Evolutionary conservation across 1,140 invertebrate species (phyloP).

Genomic region (Metaphire vulgaris): DNA sequence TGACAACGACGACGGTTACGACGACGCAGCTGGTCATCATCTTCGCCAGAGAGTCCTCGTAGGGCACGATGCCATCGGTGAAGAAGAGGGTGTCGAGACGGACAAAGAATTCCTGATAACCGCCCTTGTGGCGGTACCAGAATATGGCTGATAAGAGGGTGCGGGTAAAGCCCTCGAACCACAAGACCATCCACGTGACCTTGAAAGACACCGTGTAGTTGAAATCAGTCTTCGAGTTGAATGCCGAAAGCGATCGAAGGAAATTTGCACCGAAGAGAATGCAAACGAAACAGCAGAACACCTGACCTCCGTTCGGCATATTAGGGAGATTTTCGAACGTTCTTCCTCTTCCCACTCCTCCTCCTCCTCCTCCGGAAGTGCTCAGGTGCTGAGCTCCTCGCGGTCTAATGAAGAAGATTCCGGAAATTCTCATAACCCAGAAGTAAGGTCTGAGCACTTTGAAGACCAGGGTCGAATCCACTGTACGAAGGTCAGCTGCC

Average conservation of each 20-base stretch:
- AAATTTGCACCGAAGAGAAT: background rate
- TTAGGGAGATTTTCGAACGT: background rate
- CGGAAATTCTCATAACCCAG: background rate
- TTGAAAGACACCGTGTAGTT: background rate
- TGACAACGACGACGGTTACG: background rate
- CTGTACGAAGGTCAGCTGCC: background rate
- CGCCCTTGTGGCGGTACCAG: background rate
- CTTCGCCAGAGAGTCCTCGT: slow-evolving; percentile 1
- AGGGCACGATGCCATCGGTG: slow-evolving; percentile 15
- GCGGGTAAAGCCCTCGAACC: background rate
- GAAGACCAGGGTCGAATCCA: background rate
- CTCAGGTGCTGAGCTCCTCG: background rate
- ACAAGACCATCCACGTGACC: background rate
- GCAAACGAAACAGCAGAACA: background rate
- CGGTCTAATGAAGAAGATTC: slow-evolving; percentile 4
- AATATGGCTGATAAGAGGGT: background rate
- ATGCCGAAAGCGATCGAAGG: background rate
- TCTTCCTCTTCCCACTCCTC: background rate
- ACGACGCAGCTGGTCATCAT: background rate
- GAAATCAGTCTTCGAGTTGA: background rate
- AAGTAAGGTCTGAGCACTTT: background rate
- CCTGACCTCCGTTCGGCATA: background rate
- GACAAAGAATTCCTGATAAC: slow-evolving; percentile 13
- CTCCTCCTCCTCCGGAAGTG: too few species aligned
- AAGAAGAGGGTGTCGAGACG: slow-evolving; percentile 10